Evolutionary conservation across 2,113 vertebrate genomes (phyloP).

Genomic region (Arenaria interpres): DNA sequence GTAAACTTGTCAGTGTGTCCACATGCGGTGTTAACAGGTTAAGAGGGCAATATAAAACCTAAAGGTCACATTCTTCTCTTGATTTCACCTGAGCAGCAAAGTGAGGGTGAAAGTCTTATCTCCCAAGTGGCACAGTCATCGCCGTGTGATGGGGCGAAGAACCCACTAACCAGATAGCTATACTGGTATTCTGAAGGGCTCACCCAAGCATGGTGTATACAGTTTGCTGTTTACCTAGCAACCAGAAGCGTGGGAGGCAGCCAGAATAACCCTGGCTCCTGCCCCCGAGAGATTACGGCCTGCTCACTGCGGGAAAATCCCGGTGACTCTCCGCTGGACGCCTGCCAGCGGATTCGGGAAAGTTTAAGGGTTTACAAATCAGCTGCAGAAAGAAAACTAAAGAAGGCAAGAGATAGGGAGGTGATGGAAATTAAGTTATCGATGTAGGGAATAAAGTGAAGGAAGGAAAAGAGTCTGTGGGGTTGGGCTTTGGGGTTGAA

Average conservation of each 20-base stretch:
- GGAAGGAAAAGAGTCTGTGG: background rate
- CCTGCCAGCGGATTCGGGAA: background rate
- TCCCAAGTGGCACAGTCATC: background rate
- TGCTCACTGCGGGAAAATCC: constrained; percentile 11
- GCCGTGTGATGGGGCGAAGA: constrained; percentile 30
- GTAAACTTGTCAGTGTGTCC: rapidly evolving
- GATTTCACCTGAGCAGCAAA: constrained; percentile 6
- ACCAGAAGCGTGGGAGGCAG: background rate
- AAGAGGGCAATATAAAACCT: background rate
- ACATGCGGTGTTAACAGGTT: rapidly evolving
- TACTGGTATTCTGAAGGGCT: background rate
- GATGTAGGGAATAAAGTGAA: background rate
- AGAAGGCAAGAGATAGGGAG: background rate
- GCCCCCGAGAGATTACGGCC: background rate
- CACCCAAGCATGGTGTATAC: background rate
- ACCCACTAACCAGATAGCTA: constrained; percentile 39
- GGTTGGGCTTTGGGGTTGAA: too few species aligned
- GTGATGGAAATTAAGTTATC: background rate
- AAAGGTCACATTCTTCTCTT: constrained; percentile 10
- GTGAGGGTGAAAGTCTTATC: background rate
- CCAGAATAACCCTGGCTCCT: constrained; percentile 31
- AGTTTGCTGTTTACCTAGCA: constrained; percentile 43
- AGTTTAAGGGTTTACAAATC: background rate
- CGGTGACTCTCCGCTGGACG: background rate
- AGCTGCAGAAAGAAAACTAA: background rate